Base-by-base conservation (phyloP, 37 sponge, comb jelly and placozoan species). In the Aplysina aerophoba region DNA sequence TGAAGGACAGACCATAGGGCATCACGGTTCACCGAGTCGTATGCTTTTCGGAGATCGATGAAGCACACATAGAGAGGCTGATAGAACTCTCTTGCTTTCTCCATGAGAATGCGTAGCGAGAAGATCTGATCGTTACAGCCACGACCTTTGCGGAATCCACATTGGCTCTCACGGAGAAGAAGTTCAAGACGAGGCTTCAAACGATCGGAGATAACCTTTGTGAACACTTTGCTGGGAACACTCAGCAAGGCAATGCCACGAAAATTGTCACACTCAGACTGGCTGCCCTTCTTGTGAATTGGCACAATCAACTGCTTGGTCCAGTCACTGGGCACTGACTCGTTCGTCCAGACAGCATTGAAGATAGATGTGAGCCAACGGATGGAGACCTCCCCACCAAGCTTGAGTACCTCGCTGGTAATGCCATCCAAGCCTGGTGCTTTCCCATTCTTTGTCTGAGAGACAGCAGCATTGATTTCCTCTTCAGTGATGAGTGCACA, bases 111-210 rank as follows among this genome's bases (percentile, higher is more conserved):
- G 37, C 83, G 28, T 37, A 82, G 39, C 40, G 66, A 40, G 67
- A 56, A 82, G 35, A 82, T 82, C 83, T 82, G 83, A 58, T 82
- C 83, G 21, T 33, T 36, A 61, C 83, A 82, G 39, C 62, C 58
- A 30, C 72, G 53, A 50, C 67, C 67, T 68, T 30, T 67, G 31
- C 84, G 27, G 22, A 84, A 84, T 21, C 84, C 84, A 38, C 84
- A 67, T 55, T 84, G 84, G 22, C 39, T 69, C 73, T 84, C 84
- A 19, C 72, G 72, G 33, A 84, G 38, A 24, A 31, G 35, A 54
- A 16, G 33, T 68, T 84, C 73, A 31, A 69, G 21, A 39, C 73
- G 44, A 15, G 38, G 44, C 56, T 24, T 38, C 55, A 84, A 27
- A 38, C 73, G 65, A 33, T 21, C 27, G 55, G 39, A 50, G 39